These are phyloP conservation scores for Grammomys surdaster DNA, from an alignment of 2,113 vertebrate genomes.

Conservation along the genomic window DNA sequence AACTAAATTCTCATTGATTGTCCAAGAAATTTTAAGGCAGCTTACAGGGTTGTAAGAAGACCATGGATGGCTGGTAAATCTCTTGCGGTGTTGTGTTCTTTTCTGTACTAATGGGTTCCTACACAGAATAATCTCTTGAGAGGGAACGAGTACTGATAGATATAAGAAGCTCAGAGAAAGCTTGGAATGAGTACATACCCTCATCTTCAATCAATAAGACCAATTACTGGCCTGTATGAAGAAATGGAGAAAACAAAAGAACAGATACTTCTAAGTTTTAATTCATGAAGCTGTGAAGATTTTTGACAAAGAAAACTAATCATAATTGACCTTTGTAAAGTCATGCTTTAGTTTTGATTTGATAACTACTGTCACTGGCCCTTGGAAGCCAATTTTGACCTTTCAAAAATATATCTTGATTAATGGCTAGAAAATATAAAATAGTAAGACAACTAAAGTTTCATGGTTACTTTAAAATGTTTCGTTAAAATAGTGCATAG, in stretches of 20 bases:
- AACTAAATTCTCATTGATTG: slow-evolving; percentile 96
- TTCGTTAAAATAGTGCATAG: not conserved
- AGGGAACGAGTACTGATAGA: slow-evolving; percentile 95
- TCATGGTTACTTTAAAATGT: not conserved
- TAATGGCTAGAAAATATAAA: slow-evolving; percentile 79
- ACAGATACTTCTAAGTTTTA: slow-evolving; percentile 82
- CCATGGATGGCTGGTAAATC: slow-evolving; percentile 95
- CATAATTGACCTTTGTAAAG: slow-evolving; percentile 16
- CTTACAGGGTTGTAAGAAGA: slow-evolving; percentile 93
- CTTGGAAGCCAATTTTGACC: slow-evolving; percentile 80
- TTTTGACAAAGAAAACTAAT: slow-evolving; percentile 93
- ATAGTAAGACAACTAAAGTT: slow-evolving; percentile 71
- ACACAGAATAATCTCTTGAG: slow-evolving; percentile 94
- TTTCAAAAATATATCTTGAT: slow-evolving; percentile 82
- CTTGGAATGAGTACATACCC: slow-evolving; percentile 91
- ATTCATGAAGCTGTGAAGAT: slow-evolving; percentile 91
- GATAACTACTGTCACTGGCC: not conserved
- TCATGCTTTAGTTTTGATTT: not conserved
- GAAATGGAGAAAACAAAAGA: not conserved
- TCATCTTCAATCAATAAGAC: not conserved
- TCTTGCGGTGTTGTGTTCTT: slow-evolving; percentile 95
- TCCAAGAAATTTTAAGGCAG: slow-evolving; percentile 66
- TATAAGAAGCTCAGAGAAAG: slow-evolving; percentile 90
- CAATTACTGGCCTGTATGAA: not conserved
- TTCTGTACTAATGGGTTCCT: slow-evolving; percentile 95